These are phyloP conservation scores for Dyspetes luteomarginatus DNA, from an alignment of 2,888 invertebrate species.

Conservation along the genomic window DNA sequence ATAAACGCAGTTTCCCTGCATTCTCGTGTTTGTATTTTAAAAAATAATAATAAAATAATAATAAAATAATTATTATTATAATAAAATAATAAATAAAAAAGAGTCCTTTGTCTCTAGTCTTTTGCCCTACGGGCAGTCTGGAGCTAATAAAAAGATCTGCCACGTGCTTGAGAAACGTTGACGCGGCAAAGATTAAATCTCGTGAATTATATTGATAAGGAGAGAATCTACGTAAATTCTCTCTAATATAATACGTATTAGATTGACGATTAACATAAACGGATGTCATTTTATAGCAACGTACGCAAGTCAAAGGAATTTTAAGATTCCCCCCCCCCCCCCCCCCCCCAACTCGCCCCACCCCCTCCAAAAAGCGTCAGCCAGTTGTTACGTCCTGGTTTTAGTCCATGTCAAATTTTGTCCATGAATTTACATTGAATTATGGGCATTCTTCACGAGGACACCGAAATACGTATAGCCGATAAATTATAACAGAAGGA, in stretches of 20 bases:
- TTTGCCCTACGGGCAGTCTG: too few relatives aligned
- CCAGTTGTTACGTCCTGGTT: neutral
- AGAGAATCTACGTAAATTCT: neutral
- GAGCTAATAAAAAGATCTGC: too few relatives aligned
- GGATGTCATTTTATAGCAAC: neutral
- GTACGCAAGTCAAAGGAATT: slow-evolving; percentile 11
- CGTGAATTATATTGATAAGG: slow-evolving; percentile 13
- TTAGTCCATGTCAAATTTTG: neutral
- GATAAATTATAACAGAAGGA: neutral
- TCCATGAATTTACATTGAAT: neutral
- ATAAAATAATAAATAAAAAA: too few relatives aligned
- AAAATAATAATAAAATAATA: too few relatives aligned
- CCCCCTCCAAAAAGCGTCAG: neutral
- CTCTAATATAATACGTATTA: too few relatives aligned
- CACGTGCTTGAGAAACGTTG: neutral
- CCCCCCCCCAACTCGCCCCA: too few relatives aligned
- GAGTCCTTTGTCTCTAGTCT: too few relatives aligned
- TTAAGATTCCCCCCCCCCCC: too few relatives aligned
- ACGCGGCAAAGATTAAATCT: neutral
- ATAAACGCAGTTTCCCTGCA: too few relatives aligned
- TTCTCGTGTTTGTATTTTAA: too few relatives aligned
- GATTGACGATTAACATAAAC: neutral
- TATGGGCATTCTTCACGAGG: slow-evolving; percentile 6
- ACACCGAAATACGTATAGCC: neutral
- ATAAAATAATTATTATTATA: too few relatives aligned